Conservation (phyloP, 2,113 vertebrate genomes). For the Arvicanthis niloticus region DNA sequence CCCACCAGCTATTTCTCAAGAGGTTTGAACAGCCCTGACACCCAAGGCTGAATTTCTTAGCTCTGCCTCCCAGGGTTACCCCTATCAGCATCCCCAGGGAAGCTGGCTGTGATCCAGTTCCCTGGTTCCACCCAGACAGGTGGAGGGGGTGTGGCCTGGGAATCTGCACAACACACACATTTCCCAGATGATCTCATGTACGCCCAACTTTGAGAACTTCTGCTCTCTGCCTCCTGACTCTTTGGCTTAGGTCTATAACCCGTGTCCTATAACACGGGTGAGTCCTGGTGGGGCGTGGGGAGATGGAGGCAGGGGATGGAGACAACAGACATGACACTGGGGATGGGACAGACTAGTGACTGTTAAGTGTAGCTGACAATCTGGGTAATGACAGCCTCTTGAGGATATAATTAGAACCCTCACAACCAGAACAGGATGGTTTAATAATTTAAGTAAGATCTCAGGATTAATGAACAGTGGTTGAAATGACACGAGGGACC, state of each 20-base stretch:
- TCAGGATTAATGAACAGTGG: constrained; percentile 82
- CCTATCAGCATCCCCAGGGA: neutral
- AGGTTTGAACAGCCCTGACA: neutral
- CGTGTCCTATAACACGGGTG: constrained; percentile 19
- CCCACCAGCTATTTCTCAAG: neutral
- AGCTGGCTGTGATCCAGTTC: neutral
- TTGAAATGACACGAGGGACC: constrained; percentile 83
- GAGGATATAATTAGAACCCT: constrained; percentile 85
- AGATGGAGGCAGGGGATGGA: neutral
- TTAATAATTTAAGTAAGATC: constrained; percentile 87
- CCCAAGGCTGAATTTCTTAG: neutral
- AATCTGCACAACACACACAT: neutral
- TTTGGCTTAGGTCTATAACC: constrained; percentile 1
- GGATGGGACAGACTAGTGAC: constrained; percentile 15
- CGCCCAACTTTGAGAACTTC: neutral
- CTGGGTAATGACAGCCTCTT: constrained; percentile 81
- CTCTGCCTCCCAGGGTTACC: neutral
- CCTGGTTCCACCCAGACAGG: neutral
- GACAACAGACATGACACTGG: constrained; percentile 28
- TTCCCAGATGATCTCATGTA: neutral
- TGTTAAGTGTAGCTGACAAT: constrained; percentile 57
- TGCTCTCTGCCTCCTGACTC: neutral
- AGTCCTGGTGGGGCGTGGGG: neutral
- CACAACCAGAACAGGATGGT: constrained; percentile 83
- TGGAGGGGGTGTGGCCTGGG: neutral